Base-by-base conservation (phyloP, 1,140 invertebrate species). In the Episyrphus balteatus region DNA sequence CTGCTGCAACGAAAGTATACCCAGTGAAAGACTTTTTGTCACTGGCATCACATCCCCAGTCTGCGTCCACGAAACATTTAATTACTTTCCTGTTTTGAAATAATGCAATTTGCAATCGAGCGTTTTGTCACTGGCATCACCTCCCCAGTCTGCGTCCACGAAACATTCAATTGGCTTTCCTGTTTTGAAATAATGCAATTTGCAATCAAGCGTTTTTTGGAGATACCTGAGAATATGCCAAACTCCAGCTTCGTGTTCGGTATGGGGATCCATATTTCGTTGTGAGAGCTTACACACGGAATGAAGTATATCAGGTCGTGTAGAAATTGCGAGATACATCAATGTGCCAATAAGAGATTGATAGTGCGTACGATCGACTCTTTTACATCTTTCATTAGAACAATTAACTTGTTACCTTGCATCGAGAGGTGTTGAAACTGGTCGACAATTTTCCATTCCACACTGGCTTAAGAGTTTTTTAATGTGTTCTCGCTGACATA, bases 11-110 rank as follows among this genome's bases (percentile, higher is more conserved):
- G 51, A 64, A 61, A 15, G 55, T 44, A 54, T 57, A 69, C 8
- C 66, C 68, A 15, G 62, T 60, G 52, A 52, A 63, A n/a, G 57
- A 65, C 32, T 55, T 55, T 37, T 59, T 52, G 38, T 64, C n/a
- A n/a, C n/a, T n/a, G n/a, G n/a, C n/a, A n/a, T n/a, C n/a, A n/a
- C n/a, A n/a, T n/a, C n/a, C n/a, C n/a, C n/a, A n/a, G n/a, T n/a
- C n/a, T n/a, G n/a, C n/a, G n/a, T n/a, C n/a, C n/a, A n/a, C n/a
- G n/a, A n/a, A n/a, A n/a, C n/a, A n/a, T n/a, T n/a, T n/a, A n/a
- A n/a, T n/a, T n/a, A n/a, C n/a, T n/a, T n/a, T n/a, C n/a, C n/a
- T n/a, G n/a, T n/a, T n/a, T n/a, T n/a, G n/a, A n/a, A n/a, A n/a
- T n/a, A n/a, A n/a, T n/a, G n/a, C n/a, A n/a, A n/a, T n/a, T n/a